Evolutionary conservation across 2,888 invertebrate genomes (phyloP).

Genomic region (Psylliodes chrysocephalus): DNA sequence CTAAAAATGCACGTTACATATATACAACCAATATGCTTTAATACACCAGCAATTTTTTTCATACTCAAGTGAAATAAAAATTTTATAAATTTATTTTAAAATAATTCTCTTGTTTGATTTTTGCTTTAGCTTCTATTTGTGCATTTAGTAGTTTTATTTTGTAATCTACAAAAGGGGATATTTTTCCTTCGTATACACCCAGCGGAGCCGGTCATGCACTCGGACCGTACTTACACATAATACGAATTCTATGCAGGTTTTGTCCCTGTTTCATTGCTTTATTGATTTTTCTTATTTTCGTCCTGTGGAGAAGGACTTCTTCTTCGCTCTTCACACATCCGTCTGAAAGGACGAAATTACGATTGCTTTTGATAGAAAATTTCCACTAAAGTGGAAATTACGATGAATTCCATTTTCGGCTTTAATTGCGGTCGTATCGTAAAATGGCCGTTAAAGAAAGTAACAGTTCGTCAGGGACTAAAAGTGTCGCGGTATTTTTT

Average conservation of each 20-base stretch:
- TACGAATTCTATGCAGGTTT: slow-evolving; percentile 37
- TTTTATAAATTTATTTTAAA: no score
- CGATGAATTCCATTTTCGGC: slow-evolving; percentile 20
- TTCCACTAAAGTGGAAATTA: slow-evolving; percentile 27
- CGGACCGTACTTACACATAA: slow-evolving; percentile 34
- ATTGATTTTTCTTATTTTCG: slow-evolving; percentile 33
- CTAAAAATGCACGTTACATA: no score
- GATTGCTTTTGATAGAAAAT: slow-evolving; percentile 27
- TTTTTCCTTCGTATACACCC: no score
- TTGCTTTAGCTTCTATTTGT: no score
- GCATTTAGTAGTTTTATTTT: no score
- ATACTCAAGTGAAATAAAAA: no score
- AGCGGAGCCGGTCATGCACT: no score
- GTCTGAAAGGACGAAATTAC: slow-evolving; percentile 13
- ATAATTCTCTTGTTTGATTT: no score
- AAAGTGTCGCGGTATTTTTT: background rate
- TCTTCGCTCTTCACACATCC: slow-evolving; percentile 25
- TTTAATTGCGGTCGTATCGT: slow-evolving; percentile 27
- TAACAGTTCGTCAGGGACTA: background rate
- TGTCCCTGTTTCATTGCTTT: slow-evolving; percentile 34
- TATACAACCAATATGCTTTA: no score
- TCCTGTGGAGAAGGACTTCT: slow-evolving; percentile 32
- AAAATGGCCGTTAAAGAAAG: slow-evolving; percentile 3
- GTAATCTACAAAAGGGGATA: no score
- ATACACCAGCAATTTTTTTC: no score